Conservation (phyloP, 2,888 invertebrate genomes). For the Eilema caniola region DNA sequence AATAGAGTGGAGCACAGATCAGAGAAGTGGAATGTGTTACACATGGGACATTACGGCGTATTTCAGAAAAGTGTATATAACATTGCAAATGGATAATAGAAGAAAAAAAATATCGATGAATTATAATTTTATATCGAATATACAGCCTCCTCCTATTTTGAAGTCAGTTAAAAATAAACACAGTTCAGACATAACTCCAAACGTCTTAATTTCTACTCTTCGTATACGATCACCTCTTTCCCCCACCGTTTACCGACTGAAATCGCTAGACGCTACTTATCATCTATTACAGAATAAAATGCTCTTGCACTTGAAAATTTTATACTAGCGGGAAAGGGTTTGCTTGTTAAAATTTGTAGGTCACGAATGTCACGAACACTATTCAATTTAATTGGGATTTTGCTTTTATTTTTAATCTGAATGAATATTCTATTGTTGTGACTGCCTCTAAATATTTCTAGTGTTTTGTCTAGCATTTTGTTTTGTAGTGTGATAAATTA, state of each 20-base stretch:
- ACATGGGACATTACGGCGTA: background rate
- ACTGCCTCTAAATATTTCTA: too few relatives aligned
- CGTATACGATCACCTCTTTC: constrained; percentile 56
- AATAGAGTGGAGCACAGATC: background rate
- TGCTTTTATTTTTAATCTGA: background rate
- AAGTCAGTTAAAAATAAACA: too few relatives aligned
- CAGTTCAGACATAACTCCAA: constrained; percentile 29
- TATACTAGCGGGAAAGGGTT: constrained; percentile 33
- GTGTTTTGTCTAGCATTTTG: background rate
- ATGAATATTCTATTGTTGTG: background rate
- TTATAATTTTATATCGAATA: too few relatives aligned
- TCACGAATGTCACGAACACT: constrained; percentile 8
- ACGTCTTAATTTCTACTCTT: constrained; percentile 24
- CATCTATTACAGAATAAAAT: constrained; percentile 65
- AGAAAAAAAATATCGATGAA: background rate
- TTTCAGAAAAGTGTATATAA: background rate
- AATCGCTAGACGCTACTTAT: constrained; percentile 66
- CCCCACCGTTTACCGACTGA: constrained; percentile 52
- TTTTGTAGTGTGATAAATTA: background rate
- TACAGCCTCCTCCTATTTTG: too few relatives aligned
- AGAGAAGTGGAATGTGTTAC: background rate
- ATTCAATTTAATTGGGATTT: background rate
- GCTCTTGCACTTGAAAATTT: constrained; percentile 71
- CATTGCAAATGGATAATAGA: background rate
- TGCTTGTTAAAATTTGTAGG: constrained; percentile 12